Evolutionary conservation across 2,888 invertebrate species (phyloP).

Genomic region (Imbricaverruca yamaguchii): DNA sequence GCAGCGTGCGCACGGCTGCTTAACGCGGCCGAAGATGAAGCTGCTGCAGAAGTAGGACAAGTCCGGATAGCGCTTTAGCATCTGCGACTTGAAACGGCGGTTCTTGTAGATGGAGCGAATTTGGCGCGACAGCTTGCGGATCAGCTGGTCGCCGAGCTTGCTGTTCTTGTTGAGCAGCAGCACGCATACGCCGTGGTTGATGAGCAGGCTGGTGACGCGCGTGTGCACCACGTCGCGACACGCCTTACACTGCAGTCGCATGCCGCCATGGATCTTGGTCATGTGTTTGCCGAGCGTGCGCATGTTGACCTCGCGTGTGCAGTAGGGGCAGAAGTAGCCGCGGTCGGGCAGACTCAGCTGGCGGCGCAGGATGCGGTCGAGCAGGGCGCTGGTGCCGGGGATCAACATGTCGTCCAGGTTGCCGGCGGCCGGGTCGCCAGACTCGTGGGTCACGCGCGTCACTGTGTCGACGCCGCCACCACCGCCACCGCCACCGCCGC

Average conservation of each 20-base stretch:
- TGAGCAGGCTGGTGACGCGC: conserved; percentile 20
- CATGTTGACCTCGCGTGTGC: conserved; percentile 21
- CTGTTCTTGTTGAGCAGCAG: conserved; percentile 13
- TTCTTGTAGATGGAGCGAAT: conserved; percentile 22
- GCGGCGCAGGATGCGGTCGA: conserved; percentile 20
- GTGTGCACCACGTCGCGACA: conserved; percentile 20
- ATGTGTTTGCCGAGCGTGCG: conserved; percentile 23
- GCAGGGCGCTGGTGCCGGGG: conserved; percentile 15
- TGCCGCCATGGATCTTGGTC: conserved; percentile 22
- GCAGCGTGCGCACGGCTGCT: conserved; percentile 17
- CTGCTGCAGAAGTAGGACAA: conserved; percentile 22
- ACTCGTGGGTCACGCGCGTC: neutral
- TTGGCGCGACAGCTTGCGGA: conserved; percentile 9
- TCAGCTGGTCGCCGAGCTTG: conserved; percentile 4
- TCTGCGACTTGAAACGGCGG: conserved; percentile 22
- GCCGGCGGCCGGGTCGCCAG: conserved; percentile 2
- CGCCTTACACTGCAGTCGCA: conserved; percentile 18
- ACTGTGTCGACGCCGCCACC: neutral
- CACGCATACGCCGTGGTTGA: conserved; percentile 21
- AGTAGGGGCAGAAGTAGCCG: conserved; percentile 22
- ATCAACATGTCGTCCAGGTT: conserved; percentile 21
- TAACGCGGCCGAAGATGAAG: conserved; percentile 23
- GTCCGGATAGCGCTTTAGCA: conserved; percentile 21
- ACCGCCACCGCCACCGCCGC: neutral
- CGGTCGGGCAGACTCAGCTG: conserved; percentile 22